Base-by-base conservation (phyloP, 2,888 invertebrate species). In the Cheilosia soror region DNA sequence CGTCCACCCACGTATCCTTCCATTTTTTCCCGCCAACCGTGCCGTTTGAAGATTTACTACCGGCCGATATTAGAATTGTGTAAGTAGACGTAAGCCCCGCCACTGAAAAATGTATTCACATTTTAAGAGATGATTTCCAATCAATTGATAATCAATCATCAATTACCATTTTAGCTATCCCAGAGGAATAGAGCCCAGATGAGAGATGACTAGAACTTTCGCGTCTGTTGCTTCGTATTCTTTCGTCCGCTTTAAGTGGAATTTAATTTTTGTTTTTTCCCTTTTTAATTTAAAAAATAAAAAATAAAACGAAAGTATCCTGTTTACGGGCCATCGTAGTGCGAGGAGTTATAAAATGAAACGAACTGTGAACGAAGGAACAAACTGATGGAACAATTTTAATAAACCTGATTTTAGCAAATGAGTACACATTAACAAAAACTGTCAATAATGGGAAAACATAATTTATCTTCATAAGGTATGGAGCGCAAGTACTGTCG, bases 81-180 rank as follows among this genome's bases (percentile, higher is more conserved):
- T 65, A 40, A 68, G 27, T 25, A 63, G 44, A 47, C 33, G 57
- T 47, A 44, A 73, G 63, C 47, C 47, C 51, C 13, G 25, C 63
- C 15, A 51, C 37, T 57, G 63, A 78, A 63, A 49, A 71, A 78
- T 78, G 47, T 78, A 33, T 60, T 66, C 71, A 65, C 72, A 79
- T 66, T 66, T 72, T 66, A 53, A 47, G 65, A 58, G 79, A 79
- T 79, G 79, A 72, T 72, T 79, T 66, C 58, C 65, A 60, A 79
- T 88, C 87, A 69, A 81, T 87, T 87, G 87, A 89, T 90, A 90
- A 91, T 91, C 90, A 91, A 91, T 91, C 91, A 91, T 90, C 90
- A 90, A 91, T 91, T 91, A 91, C 90, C 89, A 88, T 90, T 89
- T 90, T 89, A 89, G 89, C 90, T 89, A 88, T 90, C 89, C 25